These are phyloP conservation scores for Caranx ignobilis DNA, from an alignment of 2,113 vertebrate species.

Conservation along the genomic window DNA sequence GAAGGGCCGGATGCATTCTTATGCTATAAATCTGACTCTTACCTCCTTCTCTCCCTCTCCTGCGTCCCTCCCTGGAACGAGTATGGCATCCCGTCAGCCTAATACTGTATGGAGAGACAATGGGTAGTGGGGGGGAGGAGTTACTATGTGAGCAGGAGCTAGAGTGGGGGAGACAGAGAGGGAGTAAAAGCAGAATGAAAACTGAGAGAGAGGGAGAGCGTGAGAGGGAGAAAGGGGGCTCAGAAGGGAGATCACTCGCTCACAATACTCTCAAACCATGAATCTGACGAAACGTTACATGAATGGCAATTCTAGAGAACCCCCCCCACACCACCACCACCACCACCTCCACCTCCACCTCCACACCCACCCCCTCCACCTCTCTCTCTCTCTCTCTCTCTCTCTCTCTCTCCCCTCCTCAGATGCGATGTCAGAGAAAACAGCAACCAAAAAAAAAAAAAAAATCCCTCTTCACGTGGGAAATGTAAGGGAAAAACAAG, in stretches of 20 bases:
- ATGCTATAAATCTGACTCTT: conserved; percentile 73
- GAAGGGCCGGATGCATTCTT: conserved; percentile 30
- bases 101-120: conserved; percentile 83
- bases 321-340: neutral
- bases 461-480: conserved; percentile 76
- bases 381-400: neutral
- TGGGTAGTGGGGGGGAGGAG: conserved; percentile 78
- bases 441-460: conserved; percentile 24
- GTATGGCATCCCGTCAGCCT: conserved; percentile 77
- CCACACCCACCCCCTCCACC: neutral
- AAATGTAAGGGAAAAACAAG: conserved; percentile 75
- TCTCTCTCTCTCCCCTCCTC: conserved; percentile 5
- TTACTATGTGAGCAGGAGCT: conserved; percentile 74
- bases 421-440: conserved; percentile 71
- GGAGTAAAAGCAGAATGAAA: conserved; percentile 73
- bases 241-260: conserved; percentile 64
- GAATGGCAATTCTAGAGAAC: conserved; percentile 71
- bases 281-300: conserved; percentile 77
- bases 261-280: conserved; percentile 69
- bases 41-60: conserved; percentile 71
- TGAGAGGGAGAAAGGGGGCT: conserved; percentile 40
- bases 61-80: conserved; percentile 71
- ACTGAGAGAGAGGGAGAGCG: conserved; percentile 45
- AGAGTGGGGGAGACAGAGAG: conserved; percentile 52
- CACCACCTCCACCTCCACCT: neutral